Base-by-base conservation (phyloP, 2,113 vertebrate genomes). In the Thomomys bottae region DNA sequence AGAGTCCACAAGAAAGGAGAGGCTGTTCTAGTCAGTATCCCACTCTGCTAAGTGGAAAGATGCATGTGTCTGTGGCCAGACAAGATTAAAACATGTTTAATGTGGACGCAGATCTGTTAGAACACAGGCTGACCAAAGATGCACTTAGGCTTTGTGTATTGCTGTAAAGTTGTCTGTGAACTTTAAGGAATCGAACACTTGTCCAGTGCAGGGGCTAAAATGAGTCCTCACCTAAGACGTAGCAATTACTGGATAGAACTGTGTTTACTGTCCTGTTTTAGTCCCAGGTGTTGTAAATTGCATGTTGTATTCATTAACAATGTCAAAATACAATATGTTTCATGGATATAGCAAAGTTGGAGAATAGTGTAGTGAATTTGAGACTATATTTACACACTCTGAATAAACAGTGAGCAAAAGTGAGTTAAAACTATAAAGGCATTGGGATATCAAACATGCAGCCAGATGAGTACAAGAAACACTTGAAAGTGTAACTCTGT, bases 281-380 rank as follows among this genome's bases (percentile, higher is more conserved):
- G 96, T 96, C 96, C 94, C 86, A 94, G 26, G 8, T 95, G 82
- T 97, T 96, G 88, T 97, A 94, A 97, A 91, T 94, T 96, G 63
- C 66, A 28, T 95, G 94, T 96, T 93, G 84, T 96, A 95, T 83
- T 80, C 1, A 93, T 54, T 54, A 84, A 89, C 57, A 96, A 70
- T 78, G 67, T 96, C 77, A 92, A 94, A 95, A 95, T 88, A 54
- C n/a, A 61, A 75, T 61, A 54, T 67, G 9, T 95, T 81, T 87
- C 95, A 88, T 82, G 34, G 78, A 78, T 87, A 78, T 88, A 94
- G 87, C 67, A 95, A 94, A 92, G 88, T 79, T 84, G 57, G 66
- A 87, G 54, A 94, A 91, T 84, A 85, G 95, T 90, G 14, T 92
- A 84, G 92, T 84, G 68, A 72, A 82, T 81, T 86, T 91, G 59